phyloP scores from a whole-genome alignment of 2,113 vertebrate species.

The Mesembrinibis cayennensis region DNA sequence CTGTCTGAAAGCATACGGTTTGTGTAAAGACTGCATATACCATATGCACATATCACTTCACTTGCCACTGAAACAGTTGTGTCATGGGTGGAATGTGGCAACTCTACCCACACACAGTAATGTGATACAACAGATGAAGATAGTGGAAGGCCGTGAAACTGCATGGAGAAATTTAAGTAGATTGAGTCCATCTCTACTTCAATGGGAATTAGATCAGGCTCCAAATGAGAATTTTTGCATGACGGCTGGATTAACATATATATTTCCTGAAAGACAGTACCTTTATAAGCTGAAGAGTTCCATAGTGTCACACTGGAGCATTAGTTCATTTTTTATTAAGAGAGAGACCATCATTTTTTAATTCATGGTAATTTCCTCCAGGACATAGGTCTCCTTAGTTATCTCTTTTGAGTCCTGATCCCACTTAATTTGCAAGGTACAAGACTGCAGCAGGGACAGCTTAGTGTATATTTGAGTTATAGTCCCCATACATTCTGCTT shows the following conservation, averaged over 20 bases:
- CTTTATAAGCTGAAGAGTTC: constrained; percentile 22
- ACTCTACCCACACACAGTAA: constrained; percentile 67
- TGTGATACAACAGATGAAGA: constrained; percentile 64
- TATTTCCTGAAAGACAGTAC: constrained; percentile 51
- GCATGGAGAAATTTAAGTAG: constrained; percentile 61
- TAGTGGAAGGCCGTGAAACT: constrained; percentile 59
- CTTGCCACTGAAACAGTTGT: constrained; percentile 65
- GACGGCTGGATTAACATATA: constrained; percentile 63
- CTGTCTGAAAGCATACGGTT: constrained; percentile 52
- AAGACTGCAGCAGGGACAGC: neutral
- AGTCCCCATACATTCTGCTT: constrained; percentile 2
- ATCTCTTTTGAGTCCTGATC: constrained; percentile 39
- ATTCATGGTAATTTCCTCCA: constrained; percentile 53
- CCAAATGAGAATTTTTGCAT: constrained; percentile 44
- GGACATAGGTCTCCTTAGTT: constrained; percentile 46
- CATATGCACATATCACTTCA: constrained; percentile 53
- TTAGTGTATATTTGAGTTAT: constrained; percentile 21
- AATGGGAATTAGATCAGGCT: constrained; percentile 48
- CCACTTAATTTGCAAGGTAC: constrained; percentile 35
- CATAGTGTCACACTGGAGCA: constrained; percentile 11
- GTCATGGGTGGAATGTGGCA: constrained; percentile 66
- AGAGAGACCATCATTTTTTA: constrained; percentile 43
- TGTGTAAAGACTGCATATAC: constrained; percentile 36
- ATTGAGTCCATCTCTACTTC: constrained; percentile 46
- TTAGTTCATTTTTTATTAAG: constrained; percentile 48